Percentiles rank a stretch among this genome's conserved stretches.
phyloP scores from a whole-genome alignment of 2,888 invertebrate genomes.

The Serripes groenlandicus region DNA sequence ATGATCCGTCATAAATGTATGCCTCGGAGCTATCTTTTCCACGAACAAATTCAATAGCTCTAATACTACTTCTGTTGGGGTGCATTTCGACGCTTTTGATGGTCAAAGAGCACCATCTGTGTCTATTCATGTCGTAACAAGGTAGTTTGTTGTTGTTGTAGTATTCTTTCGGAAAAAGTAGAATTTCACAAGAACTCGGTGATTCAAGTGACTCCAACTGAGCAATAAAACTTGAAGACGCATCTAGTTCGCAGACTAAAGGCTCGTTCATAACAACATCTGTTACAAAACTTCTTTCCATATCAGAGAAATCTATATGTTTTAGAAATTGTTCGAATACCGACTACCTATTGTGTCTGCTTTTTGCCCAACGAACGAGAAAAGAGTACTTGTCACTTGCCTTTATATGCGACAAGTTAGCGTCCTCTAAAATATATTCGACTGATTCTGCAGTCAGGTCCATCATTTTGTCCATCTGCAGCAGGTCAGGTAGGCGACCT shows the following conservation, averaged over 20 bases:
- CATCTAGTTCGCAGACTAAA: not conserved
- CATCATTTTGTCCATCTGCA: not conserved
- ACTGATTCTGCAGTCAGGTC: slow-evolving; percentile 32
- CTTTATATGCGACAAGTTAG: slow-evolving; percentile 10
- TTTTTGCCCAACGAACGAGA: slow-evolving; percentile 25
- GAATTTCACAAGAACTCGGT: not conserved
- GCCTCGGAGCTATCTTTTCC: not conserved
- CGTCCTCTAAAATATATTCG: slow-evolving; percentile 23
- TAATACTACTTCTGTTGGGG: not conserved
- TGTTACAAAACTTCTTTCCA: not conserved
- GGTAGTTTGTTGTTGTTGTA: not conserved
- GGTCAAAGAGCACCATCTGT: slow-evolving; percentile 7
- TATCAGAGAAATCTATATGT: slow-evolving; percentile 12
- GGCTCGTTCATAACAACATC: slow-evolving; percentile 9
- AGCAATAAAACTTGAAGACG: not conserved
- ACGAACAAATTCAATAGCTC: not conserved
- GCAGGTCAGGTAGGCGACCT: slow-evolving; percentile 18
- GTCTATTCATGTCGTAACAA: slow-evolving; percentile 4
- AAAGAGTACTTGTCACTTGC: slow-evolving; percentile 16
- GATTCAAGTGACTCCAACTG: too few relatives aligned
- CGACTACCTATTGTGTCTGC: not conserved
- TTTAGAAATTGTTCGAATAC: not conserved
- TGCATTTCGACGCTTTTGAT: not conserved
- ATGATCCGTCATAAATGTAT: too few relatives aligned
- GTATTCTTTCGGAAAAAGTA: not conserved